phyloP scores from a whole-genome alignment of 1,140 invertebrate genomes.

The Hydropsyche tenuis region DNA sequence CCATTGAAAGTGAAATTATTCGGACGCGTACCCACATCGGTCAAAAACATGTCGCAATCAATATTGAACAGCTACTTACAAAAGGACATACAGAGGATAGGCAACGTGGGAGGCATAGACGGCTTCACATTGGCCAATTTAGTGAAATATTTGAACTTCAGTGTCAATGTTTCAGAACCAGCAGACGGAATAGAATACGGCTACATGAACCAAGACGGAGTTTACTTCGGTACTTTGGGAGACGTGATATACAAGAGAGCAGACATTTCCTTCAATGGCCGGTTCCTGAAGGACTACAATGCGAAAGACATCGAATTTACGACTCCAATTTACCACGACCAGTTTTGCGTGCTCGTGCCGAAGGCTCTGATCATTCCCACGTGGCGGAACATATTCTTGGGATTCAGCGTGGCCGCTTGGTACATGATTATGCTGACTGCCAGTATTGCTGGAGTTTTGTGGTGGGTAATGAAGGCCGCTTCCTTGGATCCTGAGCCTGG shows the following conservation, averaged over 20 bases:
- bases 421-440: constrained; percentile 49
- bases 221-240: constrained; percentile 55
- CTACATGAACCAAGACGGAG: constrained; percentile 52
- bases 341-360: constrained; percentile 58
- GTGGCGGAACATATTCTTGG: constrained; percentile 56
- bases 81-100: constrained; percentile 34
- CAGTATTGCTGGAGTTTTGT: constrained; percentile 49
- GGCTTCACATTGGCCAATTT: constrained; percentile 53
- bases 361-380: constrained; percentile 56
- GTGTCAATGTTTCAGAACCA: constrained; percentile 44
- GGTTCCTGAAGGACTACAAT: constrained; percentile 56
- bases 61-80: constrained; percentile 42
- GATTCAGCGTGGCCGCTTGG: constrained; percentile 55
- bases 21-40: constrained; percentile 35
- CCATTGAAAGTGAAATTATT: constrained; percentile 44
- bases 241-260: constrained; percentile 53
- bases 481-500: not conserved
- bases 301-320: constrained; percentile 54
- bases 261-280: constrained; percentile 56
- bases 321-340: constrained; percentile 53
- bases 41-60: constrained; percentile 37
- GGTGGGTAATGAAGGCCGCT: constrained; percentile 49
- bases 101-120: constrained; percentile 52
- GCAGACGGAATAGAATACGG: constrained; percentile 52
- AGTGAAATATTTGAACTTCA: constrained; percentile 55